Evolutionary conservation across 2,797 vertebrate genomes (phyloP), one percentile per base, ranked within the genome.

Genomic region (Podarcis siculus): DNA sequence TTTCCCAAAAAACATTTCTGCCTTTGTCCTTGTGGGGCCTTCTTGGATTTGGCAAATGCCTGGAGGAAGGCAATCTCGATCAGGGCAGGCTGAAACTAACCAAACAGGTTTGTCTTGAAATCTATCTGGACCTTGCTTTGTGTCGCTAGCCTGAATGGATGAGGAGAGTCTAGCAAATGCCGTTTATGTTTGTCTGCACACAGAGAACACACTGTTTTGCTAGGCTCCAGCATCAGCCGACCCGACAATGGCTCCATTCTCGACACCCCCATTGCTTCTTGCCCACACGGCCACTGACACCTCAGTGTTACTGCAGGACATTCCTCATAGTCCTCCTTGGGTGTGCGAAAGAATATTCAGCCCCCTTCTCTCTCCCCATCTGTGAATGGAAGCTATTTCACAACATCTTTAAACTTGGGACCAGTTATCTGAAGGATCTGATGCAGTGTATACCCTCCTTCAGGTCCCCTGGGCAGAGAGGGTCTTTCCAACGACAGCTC

Each of bases 101-200:
- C 61, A 45, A 86, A 71, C 79, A 61, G 84, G 84, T 77, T 89
- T 82, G 42, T 7, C 84, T 71, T 45, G 42, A 67, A 76, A 82
- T 69, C 42, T 35, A 69, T 32, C 61, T 32, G 61, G 25, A 25
- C 12, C 61, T 77, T 76, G 17, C 69, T 85, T 71, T 86, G 55
- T 85, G 4, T 77, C 23, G 37, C n/a, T 61, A 30, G 69, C 45
- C 19, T 39, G 69, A 81, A 71, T 64, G 79, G 64, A 79, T 30
- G 78, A 42, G 32, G 39, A 2, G 23, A 82, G 72, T 80, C 73
- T 69, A 69, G 45, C 64, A 76, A 82, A 77, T 49, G 80, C 3
- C 4, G 5, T 25, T 77, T 75, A 1, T 82, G 25, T 82, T 86
- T 86, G 61, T 32, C 61, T n/a, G 30, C 21, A 85, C 69, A 89